phyloP scores from a whole-genome alignment of 2,797 vertebrate species.

The Scomberomorus guttatus region DNA sequence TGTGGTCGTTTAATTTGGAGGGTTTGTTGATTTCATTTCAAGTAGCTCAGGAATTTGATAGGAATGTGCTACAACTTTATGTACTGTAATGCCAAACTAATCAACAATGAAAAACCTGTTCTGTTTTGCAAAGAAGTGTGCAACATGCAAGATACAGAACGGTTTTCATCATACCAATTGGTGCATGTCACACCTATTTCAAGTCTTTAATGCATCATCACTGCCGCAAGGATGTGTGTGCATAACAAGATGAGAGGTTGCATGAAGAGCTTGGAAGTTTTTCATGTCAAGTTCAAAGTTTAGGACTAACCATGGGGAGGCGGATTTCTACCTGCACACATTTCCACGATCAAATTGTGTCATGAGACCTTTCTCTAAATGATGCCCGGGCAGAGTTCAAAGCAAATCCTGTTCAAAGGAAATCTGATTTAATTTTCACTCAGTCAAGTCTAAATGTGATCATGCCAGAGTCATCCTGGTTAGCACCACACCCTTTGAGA shows the following conservation, averaged over 20 bases:
- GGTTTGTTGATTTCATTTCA: neutral
- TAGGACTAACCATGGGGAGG: slow-evolving; percentile 67
- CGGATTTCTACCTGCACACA: slow-evolving; percentile 73
- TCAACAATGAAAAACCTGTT: slow-evolving; percentile 55
- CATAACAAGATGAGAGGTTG: slow-evolving; percentile 67
- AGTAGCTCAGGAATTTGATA: slow-evolving; percentile 39
- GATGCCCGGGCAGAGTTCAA: slow-evolving; percentile 77
- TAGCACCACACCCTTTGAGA: slow-evolving; percentile 74
- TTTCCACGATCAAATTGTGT: slow-evolving; percentile 75
- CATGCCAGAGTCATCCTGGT: slow-evolving; percentile 75
- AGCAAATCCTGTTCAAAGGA: slow-evolving; percentile 76
- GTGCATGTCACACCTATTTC: slow-evolving; percentile 67
- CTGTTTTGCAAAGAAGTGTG: slow-evolving; percentile 49
- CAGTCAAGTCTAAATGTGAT: slow-evolving; percentile 75
- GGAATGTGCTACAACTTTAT: slow-evolving; percentile 28
- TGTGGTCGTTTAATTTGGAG: too few species aligned
- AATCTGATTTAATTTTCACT: slow-evolving; percentile 80
- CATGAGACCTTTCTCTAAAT: slow-evolving; percentile 79
- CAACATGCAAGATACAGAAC: slow-evolving; percentile 54
- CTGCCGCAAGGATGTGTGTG: slow-evolving; percentile 60
- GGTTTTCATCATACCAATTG: slow-evolving; percentile 71
- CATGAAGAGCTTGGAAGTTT: slow-evolving; percentile 68
- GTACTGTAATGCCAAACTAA: slow-evolving; percentile 48
- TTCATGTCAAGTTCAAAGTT: slow-evolving; percentile 80
- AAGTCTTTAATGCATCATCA: slow-evolving; percentile 74